Conservation (phyloP, 2,888 invertebrate genomes). For the Ophion obscuratus region DNA sequence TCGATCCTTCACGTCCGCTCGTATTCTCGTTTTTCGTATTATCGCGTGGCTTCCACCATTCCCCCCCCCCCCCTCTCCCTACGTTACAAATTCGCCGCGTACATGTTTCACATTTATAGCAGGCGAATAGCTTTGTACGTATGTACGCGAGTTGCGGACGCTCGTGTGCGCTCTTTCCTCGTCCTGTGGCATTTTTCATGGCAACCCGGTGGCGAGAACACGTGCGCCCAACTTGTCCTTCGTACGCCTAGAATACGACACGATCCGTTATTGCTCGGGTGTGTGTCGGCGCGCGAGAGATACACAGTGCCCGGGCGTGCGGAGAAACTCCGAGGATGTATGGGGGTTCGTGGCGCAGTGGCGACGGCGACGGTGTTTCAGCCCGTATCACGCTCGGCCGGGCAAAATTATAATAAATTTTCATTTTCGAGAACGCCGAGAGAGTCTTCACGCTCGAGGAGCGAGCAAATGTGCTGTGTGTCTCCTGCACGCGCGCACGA, state of each 20-base stretch:
- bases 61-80: not conserved
- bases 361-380: constrained; percentile 12
- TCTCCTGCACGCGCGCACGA: not conserved
- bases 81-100: not conserved
- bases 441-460: constrained; percentile 53
- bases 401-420: constrained; percentile 69
- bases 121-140: constrained; percentile 3
- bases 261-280: not conserved
- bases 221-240: constrained; percentile 55
- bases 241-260: not conserved
- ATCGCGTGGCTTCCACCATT: not conserved
- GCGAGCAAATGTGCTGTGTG: constrained; percentile 55
- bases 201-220: constrained; percentile 50
- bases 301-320: constrained; percentile 48
- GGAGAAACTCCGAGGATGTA: constrained; percentile 11
- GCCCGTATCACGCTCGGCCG: constrained; percentile 60
- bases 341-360: not conserved
- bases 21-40: not conserved
- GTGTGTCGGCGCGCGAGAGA: not conserved
- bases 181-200: constrained; percentile 51
- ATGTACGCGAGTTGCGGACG: constrained; percentile 4
- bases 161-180: constrained; percentile 14
- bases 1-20: no score
- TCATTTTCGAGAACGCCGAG: constrained; percentile 65
- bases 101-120: constrained; percentile 24